Base-by-base conservation (phyloP, 2,888 invertebrate species). In the Tetranychus piercei region DNA sequence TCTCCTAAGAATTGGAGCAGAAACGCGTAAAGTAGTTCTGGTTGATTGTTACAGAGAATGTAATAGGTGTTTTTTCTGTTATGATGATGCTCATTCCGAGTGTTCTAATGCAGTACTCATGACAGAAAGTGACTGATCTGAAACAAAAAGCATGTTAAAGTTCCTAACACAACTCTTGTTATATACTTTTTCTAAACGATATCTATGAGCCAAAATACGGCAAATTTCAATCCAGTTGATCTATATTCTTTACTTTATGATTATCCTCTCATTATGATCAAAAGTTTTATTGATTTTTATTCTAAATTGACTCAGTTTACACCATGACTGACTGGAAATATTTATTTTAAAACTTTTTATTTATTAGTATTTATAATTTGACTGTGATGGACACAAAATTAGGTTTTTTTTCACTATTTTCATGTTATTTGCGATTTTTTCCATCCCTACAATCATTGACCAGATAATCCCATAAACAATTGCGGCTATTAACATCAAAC, bases 391-490 rank as follows among this genome's bases (percentile, higher is more conserved):
- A 15, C 55, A 55, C 55, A 55, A 15, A 55, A 15, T 55, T 7
- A 15, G 15, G 15, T 55, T 55, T 55, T 9, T 45, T 55, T 55
- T 55, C 15, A 9, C 15, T 55, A 15, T 55, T 55, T 55, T 15
- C 15, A 15, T 15, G 15, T 7, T 55, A 15, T 55, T 15, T 55
- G 9, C 15, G 9, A 55, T 55, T 55, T 15, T 55, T 55, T 55
- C 55, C 55, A 15, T 55, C 55, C 15, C 55, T 55, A 20, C 69
- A 69, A 69, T 69, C 34, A 11, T 20, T 20, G 20, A 69, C 69
- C 69, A 69, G 20, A 69, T 69, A 69, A n/a, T 69, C 69, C 69
- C 69, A 69, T 20, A 69, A 22, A 69, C 69, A 69, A 23, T 69
- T 69, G 18, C 22, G 20, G 8, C 69, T 69, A 22, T 69, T 23